Base-by-base conservation (phyloP, 2,113 vertebrate genomes). In the Gymnocephalus cernua region DNA sequence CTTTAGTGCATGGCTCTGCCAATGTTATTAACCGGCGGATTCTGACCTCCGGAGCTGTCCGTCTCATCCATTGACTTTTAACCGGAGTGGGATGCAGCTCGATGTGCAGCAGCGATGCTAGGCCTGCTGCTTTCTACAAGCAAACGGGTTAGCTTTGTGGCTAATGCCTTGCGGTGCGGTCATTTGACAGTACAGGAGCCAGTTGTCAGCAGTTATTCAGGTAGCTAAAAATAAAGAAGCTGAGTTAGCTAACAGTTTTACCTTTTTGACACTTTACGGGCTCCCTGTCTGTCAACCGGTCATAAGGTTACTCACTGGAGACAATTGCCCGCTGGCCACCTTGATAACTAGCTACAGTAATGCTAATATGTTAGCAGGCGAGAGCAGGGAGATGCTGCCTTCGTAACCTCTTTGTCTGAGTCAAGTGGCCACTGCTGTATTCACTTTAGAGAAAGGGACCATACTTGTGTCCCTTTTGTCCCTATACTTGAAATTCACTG, bases 301-400 rank as follows among this genome's bases (percentile, higher is more conserved):
- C 19, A 3, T 4, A 25, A 9, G 1, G 4, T 19, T 19, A 11
- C 41, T 54, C 19, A 4, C 15, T 3, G 51, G 41, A 41, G 29
- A 6, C 69, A 35, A n/a, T 44, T 66, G 50, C 4, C 66, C 61
- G 56, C 48, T 56, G 44, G 57, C 89, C 79, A 88, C 80, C 86
- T 88, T 92, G 76, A 62, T 56, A 70, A 57, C 50, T 44, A 64
- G 87, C 79, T 86, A 11, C 38, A 41, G 9, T 23, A 59, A 78
- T 82, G 92, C 89, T 93, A 90, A 79, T 45, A 19, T 53, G 67
- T 67, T 82, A 89, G 83, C 88, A 35, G 51, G 51, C 58, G 80
- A 83, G 79, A 77, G 48, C 76, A 86, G 54, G 14, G 80, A 41
- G 83, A 88, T 88, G 83, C 79, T 89, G 79, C 77, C 65, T 77